These are phyloP conservation scores for Pteropus rufus DNA, from an alignment of 2,797 vertebrate species.

Conservation along the genomic window DNA sequence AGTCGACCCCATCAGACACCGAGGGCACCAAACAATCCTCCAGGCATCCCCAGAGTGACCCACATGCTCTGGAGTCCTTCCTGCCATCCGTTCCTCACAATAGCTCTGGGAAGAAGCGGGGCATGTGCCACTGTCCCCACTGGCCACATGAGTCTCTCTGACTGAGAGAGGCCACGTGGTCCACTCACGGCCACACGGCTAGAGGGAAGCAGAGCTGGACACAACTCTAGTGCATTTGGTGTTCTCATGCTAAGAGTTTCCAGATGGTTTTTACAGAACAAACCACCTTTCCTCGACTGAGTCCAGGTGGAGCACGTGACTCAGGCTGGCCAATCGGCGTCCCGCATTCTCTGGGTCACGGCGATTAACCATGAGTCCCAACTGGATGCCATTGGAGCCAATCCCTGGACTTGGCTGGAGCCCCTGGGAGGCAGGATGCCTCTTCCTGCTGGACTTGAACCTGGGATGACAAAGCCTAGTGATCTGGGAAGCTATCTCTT, in stretches of 20 bases:
- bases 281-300: too few species aligned
- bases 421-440: not conserved
- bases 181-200: not conserved
- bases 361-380: not conserved
- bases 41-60: not conserved
- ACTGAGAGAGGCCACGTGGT: fast-evolving
- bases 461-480: not conserved
- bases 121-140: not conserved
- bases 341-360: not conserved
- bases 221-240: not conserved
- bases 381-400: not conserved
- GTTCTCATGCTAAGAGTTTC: not conserved
- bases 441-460: not conserved
- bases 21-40: not conserved
- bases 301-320: not conserved
- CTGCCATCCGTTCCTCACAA: not conserved
- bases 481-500: not conserved
- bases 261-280: not conserved
- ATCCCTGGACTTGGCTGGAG: not conserved
- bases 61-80: not conserved
- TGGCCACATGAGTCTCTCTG: not conserved
- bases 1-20: not conserved
- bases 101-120: not conserved
- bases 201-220: not conserved
- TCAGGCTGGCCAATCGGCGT: not conserved